A percentile compares a stretch with the other conserved stretches of the same genome.
These are phyloP conservation scores for Grammomys surdaster DNA, from an alignment of 2,113 vertebrate genomes.

Conservation along the genomic window DNA sequence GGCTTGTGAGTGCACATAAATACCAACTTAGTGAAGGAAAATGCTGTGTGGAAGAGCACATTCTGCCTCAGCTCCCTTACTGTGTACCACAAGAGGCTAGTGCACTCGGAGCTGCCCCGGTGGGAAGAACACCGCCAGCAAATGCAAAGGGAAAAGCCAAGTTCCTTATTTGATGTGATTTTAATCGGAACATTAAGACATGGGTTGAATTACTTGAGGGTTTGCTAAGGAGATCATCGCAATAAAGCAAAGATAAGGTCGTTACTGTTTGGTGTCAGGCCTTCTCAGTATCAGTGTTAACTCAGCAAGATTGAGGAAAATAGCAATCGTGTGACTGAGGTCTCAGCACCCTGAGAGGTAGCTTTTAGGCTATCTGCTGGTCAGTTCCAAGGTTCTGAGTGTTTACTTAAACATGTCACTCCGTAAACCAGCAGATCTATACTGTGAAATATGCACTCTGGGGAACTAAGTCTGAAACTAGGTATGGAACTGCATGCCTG, in stretches of 20 bases:
- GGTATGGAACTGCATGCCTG: not conserved
- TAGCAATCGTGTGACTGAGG: not conserved
- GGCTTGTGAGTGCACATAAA: not conserved
- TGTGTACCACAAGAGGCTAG: not conserved
- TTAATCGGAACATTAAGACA: conserved; percentile 63
- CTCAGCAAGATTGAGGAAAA: conserved; percentile 32
- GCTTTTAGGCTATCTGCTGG: not conserved
- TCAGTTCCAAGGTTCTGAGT: not conserved
- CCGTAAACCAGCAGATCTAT: not conserved
- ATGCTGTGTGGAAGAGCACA: not conserved
- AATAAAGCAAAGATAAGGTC: conserved; percentile 53
- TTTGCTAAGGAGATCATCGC: conserved; percentile 60
- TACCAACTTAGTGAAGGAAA: not conserved
- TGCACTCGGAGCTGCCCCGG: not conserved
- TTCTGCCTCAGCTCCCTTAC: not conserved
- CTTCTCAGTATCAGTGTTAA: conserved; percentile 63
- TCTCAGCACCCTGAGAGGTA: not conserved
- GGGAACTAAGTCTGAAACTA: not conserved
- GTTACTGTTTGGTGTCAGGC: conserved; percentile 52
- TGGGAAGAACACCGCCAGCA: not conserved
- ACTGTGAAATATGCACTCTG: accelerated
- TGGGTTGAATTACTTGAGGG: conserved; percentile 58
- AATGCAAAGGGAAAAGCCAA: conserved; percentile 55
- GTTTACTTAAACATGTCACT: too few species aligned
- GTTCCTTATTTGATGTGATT: conserved; percentile 59